These are phyloP conservation scores for Okamejei kenojei DNA, from an alignment of 2,797 vertebrate species.

Conservation along the genomic window DNA sequence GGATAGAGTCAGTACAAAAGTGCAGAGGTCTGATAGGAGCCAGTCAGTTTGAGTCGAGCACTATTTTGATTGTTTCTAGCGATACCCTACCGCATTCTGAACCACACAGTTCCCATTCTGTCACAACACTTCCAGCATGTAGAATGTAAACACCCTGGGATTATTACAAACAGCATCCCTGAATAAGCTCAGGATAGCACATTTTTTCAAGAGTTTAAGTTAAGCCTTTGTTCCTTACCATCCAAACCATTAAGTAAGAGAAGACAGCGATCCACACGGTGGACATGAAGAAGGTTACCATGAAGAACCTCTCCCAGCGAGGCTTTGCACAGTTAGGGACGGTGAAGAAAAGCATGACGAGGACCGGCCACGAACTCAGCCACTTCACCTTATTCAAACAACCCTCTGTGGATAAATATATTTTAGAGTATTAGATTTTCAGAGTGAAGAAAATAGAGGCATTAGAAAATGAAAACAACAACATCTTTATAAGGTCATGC, in stretches of 20 bases:
- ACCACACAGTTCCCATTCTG: neutral
- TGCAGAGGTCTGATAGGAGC: neutral
- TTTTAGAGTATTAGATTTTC: neutral
- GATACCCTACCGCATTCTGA: neutral
- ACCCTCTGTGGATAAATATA: constrained; percentile 49
- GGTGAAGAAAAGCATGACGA: constrained; percentile 73
- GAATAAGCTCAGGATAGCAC: neutral
- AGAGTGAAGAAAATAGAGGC: neutral
- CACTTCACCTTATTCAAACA: constrained; percentile 76
- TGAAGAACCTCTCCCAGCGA: constrained; percentile 88
- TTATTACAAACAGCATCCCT: neutral
- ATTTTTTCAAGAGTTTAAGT: neutral
- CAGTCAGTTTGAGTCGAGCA: neutral
- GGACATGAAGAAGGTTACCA: constrained; percentile 85
- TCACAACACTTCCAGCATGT: neutral
- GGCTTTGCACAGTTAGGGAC: constrained; percentile 86
- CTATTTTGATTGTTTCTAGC: neutral
- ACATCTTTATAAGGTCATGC: neutral
- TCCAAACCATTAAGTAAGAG: constrained; percentile 97
- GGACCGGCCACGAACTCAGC: constrained; percentile 85
- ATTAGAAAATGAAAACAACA: neutral
- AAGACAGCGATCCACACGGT: constrained; percentile 93
- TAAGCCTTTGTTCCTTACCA: constrained; percentile 65
- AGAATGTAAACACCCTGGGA: neutral
- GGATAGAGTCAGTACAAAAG: neutral